phyloP scores from a whole-genome alignment of 2,113 vertebrate species.

The Donacobius atricapilla region DNA sequence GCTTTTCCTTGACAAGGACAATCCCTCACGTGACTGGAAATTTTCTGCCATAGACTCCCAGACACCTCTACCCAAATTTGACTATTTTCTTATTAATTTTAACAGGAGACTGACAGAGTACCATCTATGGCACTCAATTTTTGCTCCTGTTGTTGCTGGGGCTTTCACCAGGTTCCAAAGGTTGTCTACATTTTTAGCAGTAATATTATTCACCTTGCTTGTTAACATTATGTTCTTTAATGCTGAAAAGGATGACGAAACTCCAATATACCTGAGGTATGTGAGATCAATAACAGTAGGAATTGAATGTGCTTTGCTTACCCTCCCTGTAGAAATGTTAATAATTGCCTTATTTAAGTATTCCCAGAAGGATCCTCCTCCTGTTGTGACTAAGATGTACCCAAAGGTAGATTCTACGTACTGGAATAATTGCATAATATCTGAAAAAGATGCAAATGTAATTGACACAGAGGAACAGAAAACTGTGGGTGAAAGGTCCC shows the following conservation, averaged over 20 bases:
- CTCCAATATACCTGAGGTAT: not conserved
- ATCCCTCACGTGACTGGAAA: not conserved
- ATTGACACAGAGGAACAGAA: not conserved
- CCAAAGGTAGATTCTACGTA: not conserved
- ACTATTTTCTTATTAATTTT: slow-evolving; percentile 66
- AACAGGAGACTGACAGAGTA: not conserved
- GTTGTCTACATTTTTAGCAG: slow-evolving; percentile 64
- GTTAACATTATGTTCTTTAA: slow-evolving; percentile 73
- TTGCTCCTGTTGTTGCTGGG: not conserved
- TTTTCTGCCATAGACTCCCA: slow-evolving; percentile 2
- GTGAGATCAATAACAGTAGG: slow-evolving; percentile 47
- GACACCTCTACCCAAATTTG: not conserved
- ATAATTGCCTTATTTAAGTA: slow-evolving; percentile 60
- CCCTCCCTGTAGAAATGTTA: slow-evolving; percentile 45
- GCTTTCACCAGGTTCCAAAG: slow-evolving; percentile 67
- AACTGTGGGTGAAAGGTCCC: accelerated
- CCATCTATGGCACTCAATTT: slow-evolving; percentile 69
- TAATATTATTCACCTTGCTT: slow-evolving; percentile 57
- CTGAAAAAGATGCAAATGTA: slow-evolving; percentile 19
- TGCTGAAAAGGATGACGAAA: not conserved
- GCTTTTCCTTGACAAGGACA: slow-evolving; percentile 28
- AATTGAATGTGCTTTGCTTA: slow-evolving; percentile 65
- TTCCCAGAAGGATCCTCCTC: slow-evolving; percentile 22
- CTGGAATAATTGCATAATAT: not conserved
- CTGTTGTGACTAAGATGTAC: not conserved